Conservation (phyloP, 2,797 vertebrate genomes). For the Eptatretus atami region DNA sequence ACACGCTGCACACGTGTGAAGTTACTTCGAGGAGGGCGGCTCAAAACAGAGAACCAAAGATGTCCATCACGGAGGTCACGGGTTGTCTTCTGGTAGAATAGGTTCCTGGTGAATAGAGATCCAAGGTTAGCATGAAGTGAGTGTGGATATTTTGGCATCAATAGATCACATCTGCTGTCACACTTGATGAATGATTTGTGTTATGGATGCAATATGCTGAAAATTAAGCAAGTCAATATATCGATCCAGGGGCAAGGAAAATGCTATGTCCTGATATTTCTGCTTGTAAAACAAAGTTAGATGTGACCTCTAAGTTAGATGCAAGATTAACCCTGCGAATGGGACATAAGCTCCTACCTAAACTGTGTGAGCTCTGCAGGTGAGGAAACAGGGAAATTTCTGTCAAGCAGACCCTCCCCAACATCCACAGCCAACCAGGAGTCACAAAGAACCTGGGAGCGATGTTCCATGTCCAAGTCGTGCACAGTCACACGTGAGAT, state of each 20-base stretch:
- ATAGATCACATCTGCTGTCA: too few relatives aligned
- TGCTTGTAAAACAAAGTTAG: too few relatives aligned
- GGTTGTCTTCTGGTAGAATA: conserved; percentile 12
- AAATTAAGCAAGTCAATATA: too few relatives aligned
- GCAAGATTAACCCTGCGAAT: neutral
- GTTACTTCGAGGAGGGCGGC: conserved; percentile 13
- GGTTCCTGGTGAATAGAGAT: conserved; percentile 9
- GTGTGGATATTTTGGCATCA: too few relatives aligned
- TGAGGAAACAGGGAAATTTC: conserved; percentile 23
- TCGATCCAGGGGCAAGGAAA: too few relatives aligned
- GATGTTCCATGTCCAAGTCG: conserved; percentile 20
- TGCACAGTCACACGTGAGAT: conserved; percentile 21
- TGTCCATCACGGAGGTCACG: conserved; percentile 14
- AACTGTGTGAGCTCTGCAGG: conserved; percentile 29
- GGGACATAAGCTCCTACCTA: conserved; percentile 14
- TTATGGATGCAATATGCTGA: too few relatives aligned
- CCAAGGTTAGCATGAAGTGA: neutral
- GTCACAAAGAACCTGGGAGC: conserved; percentile 26
- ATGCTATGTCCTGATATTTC: too few relatives aligned
- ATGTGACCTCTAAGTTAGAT: too few relatives aligned
- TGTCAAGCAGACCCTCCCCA: conserved; percentile 19
- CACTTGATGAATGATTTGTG: too few relatives aligned
- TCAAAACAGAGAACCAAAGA: conserved; percentile 14
- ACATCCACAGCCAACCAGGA: conserved; percentile 21
- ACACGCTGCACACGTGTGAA: conserved; percentile 14